These are phyloP conservation scores for Uropsilus gracilis DNA, from an alignment of 2,113 vertebrate species.

Conservation along the genomic window DNA sequence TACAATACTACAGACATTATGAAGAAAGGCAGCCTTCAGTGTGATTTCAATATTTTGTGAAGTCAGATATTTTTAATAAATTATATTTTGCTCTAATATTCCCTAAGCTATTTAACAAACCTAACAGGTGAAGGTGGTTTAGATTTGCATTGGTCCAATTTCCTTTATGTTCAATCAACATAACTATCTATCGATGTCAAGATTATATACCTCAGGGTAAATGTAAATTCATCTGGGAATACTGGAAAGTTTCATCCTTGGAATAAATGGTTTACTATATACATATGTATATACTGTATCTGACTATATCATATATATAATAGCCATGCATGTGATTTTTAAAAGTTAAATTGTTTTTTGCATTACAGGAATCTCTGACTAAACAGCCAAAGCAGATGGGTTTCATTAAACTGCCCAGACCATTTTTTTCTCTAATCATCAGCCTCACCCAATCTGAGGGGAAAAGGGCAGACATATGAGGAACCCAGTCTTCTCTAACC, in stretches of 20 bases:
- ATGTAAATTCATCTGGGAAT: not conserved
- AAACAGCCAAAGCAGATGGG: constrained; percentile 77
- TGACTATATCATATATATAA: not conserved
- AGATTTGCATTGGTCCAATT: not conserved
- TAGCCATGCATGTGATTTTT: not conserved
- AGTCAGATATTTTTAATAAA: not conserved
- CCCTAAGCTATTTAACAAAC: not conserved
- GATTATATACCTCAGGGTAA: not conserved
- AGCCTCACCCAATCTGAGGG: constrained; percentile 67
- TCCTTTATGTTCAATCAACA: not conserved
- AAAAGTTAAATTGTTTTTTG: not conserved
- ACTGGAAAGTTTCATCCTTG: not conserved
- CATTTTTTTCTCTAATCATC: constrained; percentile 81
- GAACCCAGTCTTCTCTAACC: constrained; percentile 73
- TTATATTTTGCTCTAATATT: not conserved
- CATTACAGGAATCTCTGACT: constrained; percentile 62
- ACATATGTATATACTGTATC: not conserved
- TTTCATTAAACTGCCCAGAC: constrained; percentile 80
- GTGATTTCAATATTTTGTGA: not conserved
- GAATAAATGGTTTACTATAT: not conserved
- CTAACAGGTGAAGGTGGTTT: not conserved
- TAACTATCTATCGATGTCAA: not conserved
- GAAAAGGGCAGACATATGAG: constrained; percentile 80
- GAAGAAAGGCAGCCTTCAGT: not conserved
- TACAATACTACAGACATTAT: accelerated